Evolutionary conservation across 2,797 vertebrate species (phyloP).

Genomic region (Acridotheres tristis): DNA sequence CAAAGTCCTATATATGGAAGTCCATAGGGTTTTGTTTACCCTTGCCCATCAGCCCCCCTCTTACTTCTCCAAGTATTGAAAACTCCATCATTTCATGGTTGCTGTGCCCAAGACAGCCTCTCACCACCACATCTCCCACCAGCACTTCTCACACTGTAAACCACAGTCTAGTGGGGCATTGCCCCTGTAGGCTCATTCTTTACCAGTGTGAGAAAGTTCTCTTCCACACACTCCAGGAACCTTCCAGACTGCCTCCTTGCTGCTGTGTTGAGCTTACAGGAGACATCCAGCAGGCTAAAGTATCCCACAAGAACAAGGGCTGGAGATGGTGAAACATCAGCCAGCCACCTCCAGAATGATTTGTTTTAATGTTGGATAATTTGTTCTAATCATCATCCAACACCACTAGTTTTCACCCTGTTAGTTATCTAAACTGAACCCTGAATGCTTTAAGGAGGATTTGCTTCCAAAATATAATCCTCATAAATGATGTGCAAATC

Average conservation of each 20-base stretch:
- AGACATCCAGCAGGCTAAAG: background rate
- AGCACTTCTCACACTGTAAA: background rate
- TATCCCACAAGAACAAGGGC: background rate
- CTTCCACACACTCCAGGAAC: background rate
- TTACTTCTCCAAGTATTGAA: background rate
- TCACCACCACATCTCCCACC: background rate
- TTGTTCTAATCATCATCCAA: background rate
- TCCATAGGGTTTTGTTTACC: background rate
- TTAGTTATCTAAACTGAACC: background rate
- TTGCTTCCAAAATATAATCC: background rate
- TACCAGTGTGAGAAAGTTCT: background rate
- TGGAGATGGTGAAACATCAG: background rate
- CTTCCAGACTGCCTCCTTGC: background rate
- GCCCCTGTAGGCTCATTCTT: background rate
- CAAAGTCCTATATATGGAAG: background rate
- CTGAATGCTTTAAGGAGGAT: background rate
- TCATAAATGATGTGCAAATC: background rate
- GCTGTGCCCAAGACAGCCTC: background rate
- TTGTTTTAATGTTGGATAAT: background rate
- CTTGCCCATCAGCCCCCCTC: fast-evolving
- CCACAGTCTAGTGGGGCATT: background rate
- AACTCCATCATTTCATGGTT: background rate
- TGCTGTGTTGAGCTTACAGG: background rate
- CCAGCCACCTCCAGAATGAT: background rate
- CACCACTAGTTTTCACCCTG: background rate